Base-by-base conservation (phyloP, 2,888 invertebrate genomes). In the Lymantria dispar region DNA sequence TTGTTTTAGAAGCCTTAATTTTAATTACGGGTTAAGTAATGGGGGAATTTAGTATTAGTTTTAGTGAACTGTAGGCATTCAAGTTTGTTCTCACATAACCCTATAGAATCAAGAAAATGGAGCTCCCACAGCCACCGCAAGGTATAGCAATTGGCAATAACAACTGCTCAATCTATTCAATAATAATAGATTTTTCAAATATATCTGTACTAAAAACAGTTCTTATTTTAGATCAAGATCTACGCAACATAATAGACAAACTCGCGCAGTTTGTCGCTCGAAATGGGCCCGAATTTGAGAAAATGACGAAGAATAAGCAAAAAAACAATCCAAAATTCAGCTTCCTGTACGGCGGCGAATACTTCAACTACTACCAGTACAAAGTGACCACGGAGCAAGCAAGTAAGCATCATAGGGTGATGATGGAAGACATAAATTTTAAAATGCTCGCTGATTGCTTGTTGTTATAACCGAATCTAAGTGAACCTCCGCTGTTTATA, bases 251-350 rank as follows among this genome's bases (percentile, higher is more conserved):
- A 78, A 99, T 99, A 76, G 99, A 99, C 92, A 99, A 99, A 92
- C 93, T 99, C 72, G 99, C 99, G 11, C 98, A 98, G 87, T 99
- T 99, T 94, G 99, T 99, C 64, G 99, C 99, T 54, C 92, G 98
- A 88, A 99, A 99, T 95, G 99, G 99, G 48, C 98, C 98, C n/a
- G 99, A 99, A 83, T 99, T 99, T 90, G 99, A 99, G 92, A 96
- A 97, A 90, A 99, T 99, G 96, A 99, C 99, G 56, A 99, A 99
- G 93, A 97, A 97, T 79, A 99, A 99, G 90, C 99, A 99, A 89
- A 97, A 98, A 87, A 98, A 97, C 80, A 99, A 99, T 88, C 98
- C 98, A 3, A 98, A 98, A 85, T 99, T 99, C 92, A 95, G 96
- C 74, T 99, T 99, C 92, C 93, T 99, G 56, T 99, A 98, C 90